Conservation (phyloP, 2,888 invertebrate species). For the Ectemnius lituratus region DNA sequence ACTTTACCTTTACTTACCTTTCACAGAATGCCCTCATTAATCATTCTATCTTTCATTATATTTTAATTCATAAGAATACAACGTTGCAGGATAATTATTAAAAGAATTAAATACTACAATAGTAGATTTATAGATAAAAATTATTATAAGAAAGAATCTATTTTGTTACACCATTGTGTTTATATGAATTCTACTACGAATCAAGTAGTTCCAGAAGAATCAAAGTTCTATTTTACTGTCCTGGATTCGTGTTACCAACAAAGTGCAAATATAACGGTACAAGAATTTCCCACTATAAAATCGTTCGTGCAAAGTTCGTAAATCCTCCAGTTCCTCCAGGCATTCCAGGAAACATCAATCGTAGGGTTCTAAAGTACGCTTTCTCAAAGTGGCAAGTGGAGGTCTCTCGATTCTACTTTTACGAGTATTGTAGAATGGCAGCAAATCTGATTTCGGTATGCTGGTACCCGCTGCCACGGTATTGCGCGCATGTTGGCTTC, state of each 20-base stretch:
- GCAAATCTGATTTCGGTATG: constrained; percentile 47
- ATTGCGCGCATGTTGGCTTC: constrained; percentile 40
- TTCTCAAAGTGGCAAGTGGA: constrained; percentile 24
- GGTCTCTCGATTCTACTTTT: constrained; percentile 24
- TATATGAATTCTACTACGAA: no score
- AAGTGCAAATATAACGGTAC: background rate
- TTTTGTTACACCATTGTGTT: no score
- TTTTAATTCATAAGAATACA: no score
- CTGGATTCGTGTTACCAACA: no score
- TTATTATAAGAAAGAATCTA: no score
- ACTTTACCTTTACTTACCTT: no score
- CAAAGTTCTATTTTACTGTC: no score
- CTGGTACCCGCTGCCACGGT: constrained; percentile 59
- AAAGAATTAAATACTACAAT: no score
- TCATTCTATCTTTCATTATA: no score
- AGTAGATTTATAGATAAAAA: no score
- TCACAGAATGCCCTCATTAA: background rate
- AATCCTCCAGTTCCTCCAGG: background rate
- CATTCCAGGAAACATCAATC: background rate
- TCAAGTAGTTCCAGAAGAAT: no score
- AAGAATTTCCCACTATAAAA: background rate
- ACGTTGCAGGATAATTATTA: no score
- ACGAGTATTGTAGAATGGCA: constrained; percentile 41
- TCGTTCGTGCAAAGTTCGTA: background rate
- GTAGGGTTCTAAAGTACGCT: background rate